Base-by-base conservation (phyloP, 2,888 invertebrate species). In the Lathronympha strigana region DNA sequence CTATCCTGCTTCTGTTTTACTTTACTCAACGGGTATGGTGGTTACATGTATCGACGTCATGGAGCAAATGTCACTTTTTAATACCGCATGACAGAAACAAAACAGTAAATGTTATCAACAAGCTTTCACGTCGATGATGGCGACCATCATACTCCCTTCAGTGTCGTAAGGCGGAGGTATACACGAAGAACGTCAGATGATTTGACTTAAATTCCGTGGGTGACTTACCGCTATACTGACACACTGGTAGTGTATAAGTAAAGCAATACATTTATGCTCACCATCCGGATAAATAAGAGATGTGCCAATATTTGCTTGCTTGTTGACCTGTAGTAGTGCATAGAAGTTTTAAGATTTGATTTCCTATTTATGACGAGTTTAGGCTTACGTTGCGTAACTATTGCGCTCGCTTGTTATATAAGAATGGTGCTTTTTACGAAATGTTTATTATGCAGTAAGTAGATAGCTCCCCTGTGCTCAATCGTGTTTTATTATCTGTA, bases 391-490 rank as follows among this genome's bases (percentile, higher is more conserved):
- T 51, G 21, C 21, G 25, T 13, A 9, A 36, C 38, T 38, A 19
- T 60, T 25, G 4, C 17, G 45, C 40, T 28, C 19, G 47, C 47
- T 49, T 4, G 21, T 47, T 53, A 28, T 55, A 38, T 63, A 55
- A 28, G 50, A 28, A 43, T 21, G 57, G 49, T 58, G 63, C 63
- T 58, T 55, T 38, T 28, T 55, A 63, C 49, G 19, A 8, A 55
- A 63, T 31, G 38, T 55, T 55, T 55, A 21, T n/a, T 55, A 21
- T 53, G 38, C 36, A 9, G 23, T 38, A 47, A 11, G 38, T n/a
- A n/a, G 2, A 13, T 43, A 19, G 21, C 47, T 36, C 13, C 33
- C n/a, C 4, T 53, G 38, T 38, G 60, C 49, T 61, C 50, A 40
- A 61, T 45, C 11, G 13, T 13, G 11, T 45, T 21, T 21, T 21